phyloP scores from a whole-genome alignment of 2,113 vertebrate genomes.

The Scortum barcoo region DNA sequence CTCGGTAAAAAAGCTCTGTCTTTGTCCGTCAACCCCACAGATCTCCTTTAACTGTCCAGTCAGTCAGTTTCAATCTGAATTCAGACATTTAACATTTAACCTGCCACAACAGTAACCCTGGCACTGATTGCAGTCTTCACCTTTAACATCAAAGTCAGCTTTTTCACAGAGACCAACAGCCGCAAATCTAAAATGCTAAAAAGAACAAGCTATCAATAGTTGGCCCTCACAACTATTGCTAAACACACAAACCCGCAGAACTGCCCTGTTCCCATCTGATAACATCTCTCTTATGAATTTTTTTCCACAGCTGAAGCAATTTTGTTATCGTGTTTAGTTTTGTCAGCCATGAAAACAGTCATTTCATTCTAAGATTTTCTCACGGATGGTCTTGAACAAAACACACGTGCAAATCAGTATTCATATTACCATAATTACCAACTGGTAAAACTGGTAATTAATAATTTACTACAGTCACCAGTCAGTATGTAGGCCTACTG shows the following conservation, averaged over 20 bases:
- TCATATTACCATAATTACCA: slow-evolving; percentile 5
- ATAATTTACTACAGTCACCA: background rate
- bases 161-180: background rate
- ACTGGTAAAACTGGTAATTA: too few relatives aligned
- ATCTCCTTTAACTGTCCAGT: background rate
- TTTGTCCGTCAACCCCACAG: background rate
- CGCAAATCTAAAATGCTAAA: background rate
- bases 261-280: background rate
- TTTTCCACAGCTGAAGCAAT: slow-evolving; percentile 2
- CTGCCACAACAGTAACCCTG: background rate
- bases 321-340: background rate
- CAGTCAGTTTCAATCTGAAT: background rate
- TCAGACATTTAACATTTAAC: background rate
- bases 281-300: background rate
- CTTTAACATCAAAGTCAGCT: background rate
- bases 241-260: background rate
- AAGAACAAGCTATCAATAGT: background rate
- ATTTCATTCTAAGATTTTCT: background rate
- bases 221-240: background rate
- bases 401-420: background rate
- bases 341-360: background rate
- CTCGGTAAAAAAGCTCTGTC: too few relatives aligned
- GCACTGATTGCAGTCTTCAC: background rate
- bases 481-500: too few relatives aligned
- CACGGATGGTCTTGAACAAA: background rate